A percentile compares a stretch with the other conserved stretches of the same genome.
Conservation (phyloP, 2,888 invertebrate species). For the Auanema freiburgensis region DNA sequence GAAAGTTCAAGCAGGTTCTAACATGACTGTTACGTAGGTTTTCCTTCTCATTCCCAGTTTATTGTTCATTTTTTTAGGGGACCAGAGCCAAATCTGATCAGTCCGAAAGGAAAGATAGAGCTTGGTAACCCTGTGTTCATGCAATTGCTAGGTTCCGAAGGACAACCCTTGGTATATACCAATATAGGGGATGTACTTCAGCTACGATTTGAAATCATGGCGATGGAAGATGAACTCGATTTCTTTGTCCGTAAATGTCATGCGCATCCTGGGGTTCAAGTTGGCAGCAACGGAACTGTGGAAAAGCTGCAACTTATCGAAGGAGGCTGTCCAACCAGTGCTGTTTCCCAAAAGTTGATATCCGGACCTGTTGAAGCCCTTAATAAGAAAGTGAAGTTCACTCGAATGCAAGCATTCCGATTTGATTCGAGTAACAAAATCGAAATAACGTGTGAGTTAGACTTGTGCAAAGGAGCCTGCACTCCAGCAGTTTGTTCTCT, state of each 20-base stretch:
- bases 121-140: conserved; percentile 64
- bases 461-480: conserved; percentile 63
- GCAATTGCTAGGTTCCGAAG: conserved; percentile 57
- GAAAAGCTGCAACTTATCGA: conserved; percentile 60
- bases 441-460: conserved; percentile 60
- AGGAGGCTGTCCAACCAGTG: conserved; percentile 63
- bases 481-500: conserved; percentile 58
- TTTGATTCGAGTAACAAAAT: conserved; percentile 61
- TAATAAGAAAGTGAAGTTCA: conserved; percentile 39
- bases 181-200: conserved; percentile 64
- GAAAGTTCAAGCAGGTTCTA: conserved; percentile 58
- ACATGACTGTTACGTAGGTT: conserved; percentile 56
- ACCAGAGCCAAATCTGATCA: conserved; percentile 61
- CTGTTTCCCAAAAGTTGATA: conserved; percentile 62
- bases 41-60: not conserved
- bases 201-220: conserved; percentile 64
- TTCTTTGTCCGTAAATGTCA: conserved; percentile 63
- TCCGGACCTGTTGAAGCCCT: conserved; percentile 55
- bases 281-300: conserved; percentile 39
- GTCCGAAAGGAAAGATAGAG: conserved; percentile 64
- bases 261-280: conserved; percentile 58
- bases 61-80: conserved; percentile 43
- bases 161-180: conserved; percentile 51
- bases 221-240: conserved; percentile 64
- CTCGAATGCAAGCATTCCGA: conserved; percentile 60